Percentiles rank a stretch among this genome's conserved stretches.
These are phyloP conservation scores for Sterna hirundo DNA, from an alignment of 2,113 vertebrate species.

Conservation along the genomic window DNA sequence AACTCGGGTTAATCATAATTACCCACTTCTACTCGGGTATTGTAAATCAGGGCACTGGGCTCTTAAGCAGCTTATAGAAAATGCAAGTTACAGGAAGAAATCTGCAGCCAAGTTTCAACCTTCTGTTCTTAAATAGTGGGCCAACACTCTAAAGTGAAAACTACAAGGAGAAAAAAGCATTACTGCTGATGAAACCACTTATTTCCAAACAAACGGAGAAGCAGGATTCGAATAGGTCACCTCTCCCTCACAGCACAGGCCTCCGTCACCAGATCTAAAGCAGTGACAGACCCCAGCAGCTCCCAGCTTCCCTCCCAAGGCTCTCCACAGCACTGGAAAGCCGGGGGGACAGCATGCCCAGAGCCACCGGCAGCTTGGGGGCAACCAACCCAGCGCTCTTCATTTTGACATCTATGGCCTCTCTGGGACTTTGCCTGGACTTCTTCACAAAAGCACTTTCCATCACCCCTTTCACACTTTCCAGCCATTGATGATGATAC, in stretches of 20 bases:
- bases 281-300: background rate
- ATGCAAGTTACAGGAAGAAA: background rate
- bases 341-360: rapidly evolving
- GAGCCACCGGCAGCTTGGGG: background rate
- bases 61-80: background rate
- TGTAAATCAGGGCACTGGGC: background rate
- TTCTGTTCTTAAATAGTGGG: rapidly evolving
- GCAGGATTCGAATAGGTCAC: background rate
- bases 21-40: background rate
- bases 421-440: background rate
- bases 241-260: background rate
- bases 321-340: background rate
- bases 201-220: background rate
- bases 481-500: background rate
- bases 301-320: background rate
- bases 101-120: background rate
- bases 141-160: background rate
- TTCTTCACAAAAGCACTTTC: background rate
- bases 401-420: background rate
- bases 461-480: background rate
- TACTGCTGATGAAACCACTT: background rate
- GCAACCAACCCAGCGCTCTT: background rate
- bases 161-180: background rate
- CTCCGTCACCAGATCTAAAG: background rate
- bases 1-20: background rate